phyloP scores from a whole-genome alignment of 2,113 vertebrate genomes.

The Archilochus colubris region DNA sequence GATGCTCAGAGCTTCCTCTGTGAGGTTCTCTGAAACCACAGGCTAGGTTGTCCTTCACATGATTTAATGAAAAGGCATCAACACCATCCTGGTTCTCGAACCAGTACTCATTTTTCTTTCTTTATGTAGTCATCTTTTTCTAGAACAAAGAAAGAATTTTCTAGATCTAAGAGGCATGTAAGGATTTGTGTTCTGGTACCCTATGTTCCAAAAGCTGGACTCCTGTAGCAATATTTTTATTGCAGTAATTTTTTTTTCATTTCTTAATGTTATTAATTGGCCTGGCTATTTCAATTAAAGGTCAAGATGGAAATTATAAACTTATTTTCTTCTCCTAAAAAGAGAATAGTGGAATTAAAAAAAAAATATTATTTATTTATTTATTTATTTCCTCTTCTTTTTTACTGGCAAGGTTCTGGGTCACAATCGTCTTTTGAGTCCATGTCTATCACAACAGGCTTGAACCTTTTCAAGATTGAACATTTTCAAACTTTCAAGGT shows the following conservation, averaged over 20 bases:
- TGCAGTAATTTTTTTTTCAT: not conserved
- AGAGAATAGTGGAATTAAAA: not conserved
- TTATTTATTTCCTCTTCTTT: not conserved
- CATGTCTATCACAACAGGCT: not conserved
- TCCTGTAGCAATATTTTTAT: not conserved
- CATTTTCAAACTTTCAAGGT: too few species aligned
- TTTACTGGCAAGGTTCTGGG: not conserved
- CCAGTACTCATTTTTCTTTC: not conserved
- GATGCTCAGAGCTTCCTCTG: not conserved
- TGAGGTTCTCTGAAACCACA: not conserved
- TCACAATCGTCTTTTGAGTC: not conserved
- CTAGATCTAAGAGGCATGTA: not conserved
- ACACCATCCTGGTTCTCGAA: not conserved
- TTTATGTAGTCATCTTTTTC: not conserved
- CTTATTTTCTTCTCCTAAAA: not conserved
- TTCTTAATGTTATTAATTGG: not conserved
- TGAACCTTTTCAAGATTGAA: not conserved
- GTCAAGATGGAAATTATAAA: not conserved
- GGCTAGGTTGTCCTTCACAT: not conserved
- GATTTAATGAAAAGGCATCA: not conserved
- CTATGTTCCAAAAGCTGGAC: not conserved
- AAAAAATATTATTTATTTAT: not conserved
- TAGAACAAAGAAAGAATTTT: not conserved
- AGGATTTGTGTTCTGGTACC: not conserved
- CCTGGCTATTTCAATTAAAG: not conserved